Conservation (phyloP, 2,888 invertebrate genomes). For the Tyria jacobaeae region DNA sequence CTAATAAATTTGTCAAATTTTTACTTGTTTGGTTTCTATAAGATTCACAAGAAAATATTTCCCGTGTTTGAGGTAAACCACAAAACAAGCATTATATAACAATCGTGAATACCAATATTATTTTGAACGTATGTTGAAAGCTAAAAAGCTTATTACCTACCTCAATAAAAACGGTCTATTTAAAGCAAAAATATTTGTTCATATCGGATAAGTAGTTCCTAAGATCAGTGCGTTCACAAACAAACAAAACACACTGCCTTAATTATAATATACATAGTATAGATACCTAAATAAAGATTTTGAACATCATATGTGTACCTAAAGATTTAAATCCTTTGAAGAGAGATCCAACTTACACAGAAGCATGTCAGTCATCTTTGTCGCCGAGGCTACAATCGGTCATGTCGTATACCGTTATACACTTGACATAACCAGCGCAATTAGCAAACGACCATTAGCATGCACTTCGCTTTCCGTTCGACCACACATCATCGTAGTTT, state of each 20-base stretch:
- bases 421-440: conserved; percentile 41
- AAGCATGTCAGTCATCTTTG: neutral
- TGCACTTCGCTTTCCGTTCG: conserved; percentile 54
- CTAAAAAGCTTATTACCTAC: too few relatives aligned
- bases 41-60: neutral
- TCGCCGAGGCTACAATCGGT: neutral
- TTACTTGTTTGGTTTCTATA: neutral
- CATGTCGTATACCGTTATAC: conserved; percentile 41
- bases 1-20: neutral
- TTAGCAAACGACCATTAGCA: conserved; percentile 52
- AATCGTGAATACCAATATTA: neutral
- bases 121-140: too few relatives aligned
- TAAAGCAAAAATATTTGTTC: too few relatives aligned
- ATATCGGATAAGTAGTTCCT: too few relatives aligned
- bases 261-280: too few relatives aligned
- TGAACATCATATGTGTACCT: too few relatives aligned
- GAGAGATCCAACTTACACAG: neutral
- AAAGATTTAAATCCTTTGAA: neutral
- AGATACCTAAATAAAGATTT: too few relatives aligned
- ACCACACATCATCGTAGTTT: conserved; percentile 36
- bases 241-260: too few relatives aligned
- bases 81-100: neutral
- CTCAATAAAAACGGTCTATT: too few relatives aligned
- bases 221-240: too few relatives aligned
- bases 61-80: conserved; percentile 1